Percentiles rank a stretch among this genome's conserved stretches.
Evolutionary conservation across 2,888 invertebrate species (phyloP).

Genomic region (Dryococelus australis): DNA sequence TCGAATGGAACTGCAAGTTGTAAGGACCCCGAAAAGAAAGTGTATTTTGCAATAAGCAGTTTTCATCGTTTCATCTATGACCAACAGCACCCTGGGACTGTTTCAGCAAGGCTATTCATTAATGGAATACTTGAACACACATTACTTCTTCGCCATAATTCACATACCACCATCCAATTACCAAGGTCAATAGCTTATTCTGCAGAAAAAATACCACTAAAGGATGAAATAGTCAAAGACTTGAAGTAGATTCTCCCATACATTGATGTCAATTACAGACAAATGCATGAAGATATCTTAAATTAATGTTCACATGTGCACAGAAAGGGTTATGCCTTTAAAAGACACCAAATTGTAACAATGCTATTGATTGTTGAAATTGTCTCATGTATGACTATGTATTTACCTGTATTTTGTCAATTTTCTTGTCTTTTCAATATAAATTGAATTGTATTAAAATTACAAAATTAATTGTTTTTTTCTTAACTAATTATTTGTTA

Average conservation of each 20-base stretch:
- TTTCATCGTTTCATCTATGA: conserved; percentile 13
- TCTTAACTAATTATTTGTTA: conserved; percentile 13
- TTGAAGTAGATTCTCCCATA: neutral
- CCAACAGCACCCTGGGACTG: neutral
- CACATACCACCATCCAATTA: neutral
- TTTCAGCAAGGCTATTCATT: conserved; percentile 18
- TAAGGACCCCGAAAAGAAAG: neutral
- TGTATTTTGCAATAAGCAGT: neutral
- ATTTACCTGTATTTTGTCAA: neutral
- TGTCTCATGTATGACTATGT: neutral
- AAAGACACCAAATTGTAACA: neutral
- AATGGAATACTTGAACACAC: neutral
- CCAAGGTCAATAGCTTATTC: neutral
- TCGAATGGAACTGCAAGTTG: neutral
- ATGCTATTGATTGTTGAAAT: neutral
- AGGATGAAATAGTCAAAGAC: conserved; percentile 12
- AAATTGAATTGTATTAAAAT: no score
- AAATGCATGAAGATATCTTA: conserved; percentile 11
- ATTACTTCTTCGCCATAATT: neutral
- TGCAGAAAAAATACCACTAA: conserved; percentile 2
- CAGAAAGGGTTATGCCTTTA: neutral
- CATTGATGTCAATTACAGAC: conserved; percentile 29
- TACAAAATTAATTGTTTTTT: neutral
- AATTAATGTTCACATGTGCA: neutral
- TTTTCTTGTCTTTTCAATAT: neutral